Evolutionary conservation across 2,113 vertebrate species (phyloP).

Genomic region (Nothocercus julius): DNA sequence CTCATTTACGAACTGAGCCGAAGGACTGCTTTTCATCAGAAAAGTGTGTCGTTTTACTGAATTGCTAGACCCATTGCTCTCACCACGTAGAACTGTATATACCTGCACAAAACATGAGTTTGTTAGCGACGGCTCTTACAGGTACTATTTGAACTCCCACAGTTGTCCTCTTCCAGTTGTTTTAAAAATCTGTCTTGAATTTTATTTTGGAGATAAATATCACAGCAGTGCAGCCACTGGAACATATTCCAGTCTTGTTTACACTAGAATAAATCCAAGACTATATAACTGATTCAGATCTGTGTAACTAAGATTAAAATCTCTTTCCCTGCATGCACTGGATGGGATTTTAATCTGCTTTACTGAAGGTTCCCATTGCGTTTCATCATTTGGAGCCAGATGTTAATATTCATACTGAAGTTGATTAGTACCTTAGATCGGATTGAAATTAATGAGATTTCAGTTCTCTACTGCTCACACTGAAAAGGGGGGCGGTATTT

Average conservation of each 20-base stretch:
- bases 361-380: background rate
- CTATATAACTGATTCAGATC: conserved; percentile 29
- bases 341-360: background rate
- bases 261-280: conserved; percentile 8
- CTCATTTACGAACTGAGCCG: background rate
- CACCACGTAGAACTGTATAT: background rate
- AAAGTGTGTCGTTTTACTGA: background rate
- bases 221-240: background rate
- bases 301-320: conserved; percentile 47
- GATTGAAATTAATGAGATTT: background rate
- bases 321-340: conserved; percentile 11
- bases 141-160: background rate
- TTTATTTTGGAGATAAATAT: conserved; percentile 53
- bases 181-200: conserved; percentile 7
- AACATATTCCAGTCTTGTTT: conserved; percentile 16
- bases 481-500: background rate
- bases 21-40: background rate
- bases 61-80: background rate
- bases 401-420: background rate
- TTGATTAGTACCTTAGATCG: background rate
- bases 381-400: conserved; percentile 9
- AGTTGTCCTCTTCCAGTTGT: background rate
- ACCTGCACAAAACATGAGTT: background rate
- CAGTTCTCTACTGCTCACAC: background rate
- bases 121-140: background rate